Evolutionary conservation across 2,113 vertebrate genomes (phyloP), one percentile per base, ranked within the genome.

Genomic region (Callorhinus ursinus): DNA sequence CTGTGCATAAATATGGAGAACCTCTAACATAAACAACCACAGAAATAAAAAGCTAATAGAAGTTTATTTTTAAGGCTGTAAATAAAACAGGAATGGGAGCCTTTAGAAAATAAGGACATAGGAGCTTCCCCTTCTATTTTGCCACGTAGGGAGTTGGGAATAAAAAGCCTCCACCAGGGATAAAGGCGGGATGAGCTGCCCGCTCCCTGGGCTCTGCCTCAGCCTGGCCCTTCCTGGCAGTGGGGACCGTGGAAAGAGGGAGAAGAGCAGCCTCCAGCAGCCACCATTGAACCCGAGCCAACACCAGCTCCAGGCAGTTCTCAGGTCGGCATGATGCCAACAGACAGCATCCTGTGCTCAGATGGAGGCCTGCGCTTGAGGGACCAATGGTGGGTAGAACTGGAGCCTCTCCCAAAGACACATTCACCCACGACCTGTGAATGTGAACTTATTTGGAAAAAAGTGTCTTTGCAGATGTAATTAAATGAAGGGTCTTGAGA

Each of bases 11-110:
- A 72, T 71, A 74, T 18, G 71, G 59, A 92, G 53, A 74, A 86
- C 1, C 24, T 69, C 76, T 95, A 80, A 94, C 94, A 76, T 51
- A 90, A 92, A 61, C 51, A 79, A 65, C 12, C 53, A 49, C 22
- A 79, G 26, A 92, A 76, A 80, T 90, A 46, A 61, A 26, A 63
- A 46, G 39, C 86, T 80, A 53, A 85, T 57, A 91, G 77, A 96
- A 65, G 74, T 63, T 77, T 90, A 82, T 72, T 82, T 90, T 94
- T 18, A 80, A 80, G 89, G 69, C 65, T 83, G 3, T 90, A 90
- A 96, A 90, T 91, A 80, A 95, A 83, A 83, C 42, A 59, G 14
- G 63, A 33, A 53, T 24, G 36, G 0, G 22, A 51, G 31, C 55
- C 77, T 86, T 87, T 51, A 94, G 90, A 67, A 95, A 93, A 93